phyloP scores from a whole-genome alignment of 2,113 vertebrate genomes.

The Tragelaphus imberbis region DNA sequence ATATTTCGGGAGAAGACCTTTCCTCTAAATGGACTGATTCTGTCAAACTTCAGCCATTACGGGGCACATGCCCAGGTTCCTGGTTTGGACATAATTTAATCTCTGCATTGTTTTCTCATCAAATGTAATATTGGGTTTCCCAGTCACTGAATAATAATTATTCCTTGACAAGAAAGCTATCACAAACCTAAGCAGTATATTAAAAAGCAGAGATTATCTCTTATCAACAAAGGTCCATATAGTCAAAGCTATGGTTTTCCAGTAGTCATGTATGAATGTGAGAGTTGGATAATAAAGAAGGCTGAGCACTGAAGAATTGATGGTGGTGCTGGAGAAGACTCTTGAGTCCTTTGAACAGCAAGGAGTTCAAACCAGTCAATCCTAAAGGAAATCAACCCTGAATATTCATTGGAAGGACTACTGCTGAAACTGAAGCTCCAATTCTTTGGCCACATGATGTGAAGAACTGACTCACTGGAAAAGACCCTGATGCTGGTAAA shows the following conservation, averaged over 20 bases:
- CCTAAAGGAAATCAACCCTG: not conserved
- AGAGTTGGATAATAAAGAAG: not conserved
- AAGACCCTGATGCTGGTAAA: not conserved
- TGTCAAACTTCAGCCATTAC: not conserved
- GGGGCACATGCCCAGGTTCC: accelerated
- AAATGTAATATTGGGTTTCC: too few species aligned
- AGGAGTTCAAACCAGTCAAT: not conserved
- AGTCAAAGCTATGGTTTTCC: not conserved
- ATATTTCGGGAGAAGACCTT: too few species aligned
- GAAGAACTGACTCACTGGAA: not conserved
- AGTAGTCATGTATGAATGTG: not conserved
- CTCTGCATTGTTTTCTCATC: not conserved
- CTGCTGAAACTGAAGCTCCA: not conserved
- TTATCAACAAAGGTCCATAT: not conserved
- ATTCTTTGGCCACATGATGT: not conserved
- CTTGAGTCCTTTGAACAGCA: not conserved
- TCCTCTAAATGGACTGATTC: not conserved
- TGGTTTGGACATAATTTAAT: not conserved
- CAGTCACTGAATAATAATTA: not conserved
- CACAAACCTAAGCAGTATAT: not conserved
- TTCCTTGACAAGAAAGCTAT: not conserved
- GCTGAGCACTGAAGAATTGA: not conserved
- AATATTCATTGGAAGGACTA: not conserved
- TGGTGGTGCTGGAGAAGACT: not conserved
- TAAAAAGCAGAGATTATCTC: not conserved